Evolutionary conservation across 2,797 vertebrate genomes (phyloP).

Genomic region (Enteromius afrohamiltoni): DNA sequence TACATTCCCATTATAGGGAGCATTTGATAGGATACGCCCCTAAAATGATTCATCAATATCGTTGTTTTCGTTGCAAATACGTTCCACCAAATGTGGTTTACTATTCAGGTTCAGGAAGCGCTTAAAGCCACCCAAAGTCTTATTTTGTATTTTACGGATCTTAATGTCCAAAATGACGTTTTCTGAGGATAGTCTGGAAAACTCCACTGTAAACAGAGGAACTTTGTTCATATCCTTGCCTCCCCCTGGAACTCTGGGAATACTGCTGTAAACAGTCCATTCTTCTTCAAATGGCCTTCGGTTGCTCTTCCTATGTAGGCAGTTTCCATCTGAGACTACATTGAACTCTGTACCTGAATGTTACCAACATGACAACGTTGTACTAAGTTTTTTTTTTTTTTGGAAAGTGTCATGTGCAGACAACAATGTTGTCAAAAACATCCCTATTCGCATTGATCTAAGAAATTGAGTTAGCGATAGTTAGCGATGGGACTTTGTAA

Average conservation of each 20-base stretch:
- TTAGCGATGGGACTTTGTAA: background rate
- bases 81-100: background rate
- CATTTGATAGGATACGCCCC: background rate
- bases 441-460: background rate
- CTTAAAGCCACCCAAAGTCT: background rate
- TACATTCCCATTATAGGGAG: background rate
- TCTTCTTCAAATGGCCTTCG: background rate
- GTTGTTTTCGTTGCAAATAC: background rate
- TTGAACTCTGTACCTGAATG: background rate
- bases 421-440: background rate
- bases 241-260: conserved; percentile 22
- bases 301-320: background rate
- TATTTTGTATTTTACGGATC: background rate
- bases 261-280: conserved; percentile 25
- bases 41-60: background rate
- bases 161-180: background rate
- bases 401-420: background rate
- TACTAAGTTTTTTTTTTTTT: background rate
- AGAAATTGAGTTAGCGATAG: background rate
- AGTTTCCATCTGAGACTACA: background rate
- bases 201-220: background rate
- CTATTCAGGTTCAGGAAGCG: background rate
- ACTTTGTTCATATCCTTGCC: conserved; percentile 27
- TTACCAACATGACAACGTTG: background rate
- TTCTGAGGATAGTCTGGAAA: background rate